Base-by-base conservation (phyloP, 2,113 vertebrate genomes). In the Kryptolebias marmoratus region DNA sequence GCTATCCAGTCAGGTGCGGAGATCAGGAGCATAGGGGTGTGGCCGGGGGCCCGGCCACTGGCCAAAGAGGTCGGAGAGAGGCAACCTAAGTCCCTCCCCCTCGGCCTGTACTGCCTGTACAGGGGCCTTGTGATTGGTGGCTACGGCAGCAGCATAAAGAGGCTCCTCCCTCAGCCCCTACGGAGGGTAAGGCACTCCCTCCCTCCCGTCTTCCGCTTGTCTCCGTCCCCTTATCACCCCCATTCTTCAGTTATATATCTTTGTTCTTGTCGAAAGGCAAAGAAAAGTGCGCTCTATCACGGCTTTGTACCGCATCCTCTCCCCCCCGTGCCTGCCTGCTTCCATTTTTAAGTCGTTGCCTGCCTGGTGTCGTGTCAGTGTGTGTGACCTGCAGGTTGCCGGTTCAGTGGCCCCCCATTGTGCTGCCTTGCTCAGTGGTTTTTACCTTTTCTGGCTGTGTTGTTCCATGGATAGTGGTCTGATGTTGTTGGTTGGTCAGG, bases 81-180 rank as follows among this genome's bases (percentile, higher is more conserved):
- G 87, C 89, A 86, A 82, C 80, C 92, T 88, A 93, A 93, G 91
- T 85, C 91, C 89, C 92, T 93, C 86, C 92, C 92, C 90, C 90
- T 93, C 74, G 90, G 90, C 85, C 89, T 93, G 87, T 94, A 94
- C 91, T 94, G 93, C 90, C 92, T 94, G 84, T 94, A 93, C 91
- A 92, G 93, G 86, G 91, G 93, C 90, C 93, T 92, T 93, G 84
- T 94, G 89, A 93, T 92, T 90, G 91, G 91, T 83, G 91, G 91
- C 90, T 92, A 92, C 93, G 54, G 91, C 90, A 86, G 88, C 89
- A 84, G 92, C 89, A 93, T 92, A 89, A 94, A 92, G 91, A 91
- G 89, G 87, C 90, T 93, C 83, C 90, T 93, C 85, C 93, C 93
- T 69, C 91, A 89, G 87, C 88, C 91, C 81, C 83, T 93, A 85